phyloP scores from a whole-genome alignment of 2,797 vertebrate genomes.

The Macroramphosus scolopax region DNA sequence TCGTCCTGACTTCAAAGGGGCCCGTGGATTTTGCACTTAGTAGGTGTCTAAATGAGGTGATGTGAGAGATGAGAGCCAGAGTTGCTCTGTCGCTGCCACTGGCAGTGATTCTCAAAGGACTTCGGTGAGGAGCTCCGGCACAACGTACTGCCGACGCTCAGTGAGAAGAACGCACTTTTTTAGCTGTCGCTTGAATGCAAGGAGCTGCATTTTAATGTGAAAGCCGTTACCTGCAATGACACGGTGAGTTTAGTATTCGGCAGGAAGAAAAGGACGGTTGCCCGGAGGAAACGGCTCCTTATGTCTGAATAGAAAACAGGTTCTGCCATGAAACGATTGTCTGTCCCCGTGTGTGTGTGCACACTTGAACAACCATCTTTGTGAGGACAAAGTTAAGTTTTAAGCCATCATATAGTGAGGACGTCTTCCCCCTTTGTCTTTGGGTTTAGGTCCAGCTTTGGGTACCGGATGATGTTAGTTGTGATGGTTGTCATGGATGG shows the following conservation, averaged over 20 bases:
- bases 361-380: no score
- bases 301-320: slow-evolving; percentile 7
- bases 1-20: slow-evolving; percentile 68
- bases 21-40: slow-evolving; percentile 47
- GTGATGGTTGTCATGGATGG: no score
- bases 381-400: no score
- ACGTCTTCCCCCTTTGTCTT: no score
- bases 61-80: slow-evolving; percentile 52
- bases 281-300: slow-evolving; percentile 3
- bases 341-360: neutral
- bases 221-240: slow-evolving; percentile 1
- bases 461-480: no score
- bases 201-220: slow-evolving; percentile 24
- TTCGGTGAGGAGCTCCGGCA: slow-evolving; percentile 12
- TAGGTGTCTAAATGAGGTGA: slow-evolving; percentile 58
- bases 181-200: slow-evolving; percentile 3
- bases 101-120: slow-evolving; percentile 47
- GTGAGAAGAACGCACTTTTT: slow-evolving; percentile 19
- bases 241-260: slow-evolving; percentile 9
- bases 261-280: slow-evolving; percentile 9
- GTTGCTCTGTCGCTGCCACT: slow-evolving; percentile 37
- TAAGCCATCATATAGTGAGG: no score
- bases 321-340: neutral
- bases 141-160: no score
- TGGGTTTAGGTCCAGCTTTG: no score